Base-by-base conservation (phyloP, 2,888 invertebrate genomes). In the Lasioglossum leucozonium region DNA sequence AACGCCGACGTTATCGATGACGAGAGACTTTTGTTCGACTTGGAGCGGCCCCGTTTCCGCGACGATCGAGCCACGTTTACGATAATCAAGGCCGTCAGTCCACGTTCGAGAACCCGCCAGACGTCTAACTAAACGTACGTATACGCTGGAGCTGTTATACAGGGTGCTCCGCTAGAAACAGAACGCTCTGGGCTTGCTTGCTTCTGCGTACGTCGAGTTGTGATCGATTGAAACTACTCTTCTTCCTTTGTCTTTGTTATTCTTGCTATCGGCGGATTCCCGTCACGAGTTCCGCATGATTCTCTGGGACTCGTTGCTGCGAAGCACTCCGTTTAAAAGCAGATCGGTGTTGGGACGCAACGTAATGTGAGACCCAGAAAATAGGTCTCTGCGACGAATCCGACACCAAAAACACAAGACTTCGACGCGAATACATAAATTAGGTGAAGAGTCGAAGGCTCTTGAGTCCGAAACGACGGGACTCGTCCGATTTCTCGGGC, bases 1-100 rank as follows among this genome's bases (percentile, higher is more conserved):
- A 26, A 65, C 65, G 65, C 4, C 65, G 34, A 34, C 65, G 65
- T 76, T 80, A 79, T 84, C 82, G 85, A 87, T 86, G 80, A 86
- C 72, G 84, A 79, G 67, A 83, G 71, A 82, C 83, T 87, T 89
- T 88, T 85, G 74, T 71, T 80, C 84, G 55, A 11, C 55, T 55
- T 4, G n/a, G n/a, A 1, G n/a, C 55, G 73, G 71, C 72, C 87
- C 69, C 75, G 65, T 86, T 82, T 80, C 55, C 37, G 67, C 74
- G 77, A 71, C 82, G 78, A 89, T 85, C 86, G 72, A 81, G 79
- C 79, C 37, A 40, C 76, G 72, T 80, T 81, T 76, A 80, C 67
- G 74, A 80, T 87, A 85, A 85, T 82, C 76, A 62, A 6, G 30
- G 5, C 26, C 26, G 62, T 26, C 62, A 2, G 51, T 2, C 4